These are phyloP conservation scores for Cygnus olor DNA, from an alignment of 2,797 vertebrate species.

Conservation along the genomic window DNA sequence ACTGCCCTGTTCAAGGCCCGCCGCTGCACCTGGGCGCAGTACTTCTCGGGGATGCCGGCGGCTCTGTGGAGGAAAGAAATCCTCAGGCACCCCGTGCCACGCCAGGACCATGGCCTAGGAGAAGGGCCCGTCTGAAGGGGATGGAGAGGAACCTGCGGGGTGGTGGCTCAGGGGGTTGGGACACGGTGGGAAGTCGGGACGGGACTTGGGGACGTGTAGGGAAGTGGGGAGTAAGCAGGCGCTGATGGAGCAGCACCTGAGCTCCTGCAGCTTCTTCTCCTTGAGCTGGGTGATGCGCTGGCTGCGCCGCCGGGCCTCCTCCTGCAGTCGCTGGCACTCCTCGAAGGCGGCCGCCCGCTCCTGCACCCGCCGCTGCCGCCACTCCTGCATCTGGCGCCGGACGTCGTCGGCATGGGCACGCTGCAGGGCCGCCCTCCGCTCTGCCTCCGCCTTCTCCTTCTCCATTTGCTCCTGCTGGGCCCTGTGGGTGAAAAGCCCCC, in stretches of 20 bases:
- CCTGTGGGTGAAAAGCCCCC: conserved; percentile 57
- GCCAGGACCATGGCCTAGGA: fast-evolving
- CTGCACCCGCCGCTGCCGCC: conserved; percentile 72
- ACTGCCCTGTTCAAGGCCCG: conserved; percentile 54
- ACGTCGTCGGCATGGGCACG: conserved; percentile 75
- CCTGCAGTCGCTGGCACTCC: conserved; percentile 79
- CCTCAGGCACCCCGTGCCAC: neutral
- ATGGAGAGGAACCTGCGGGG: neutral
- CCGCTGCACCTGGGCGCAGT: conserved; percentile 83
- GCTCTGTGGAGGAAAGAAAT: conserved; percentile 73
- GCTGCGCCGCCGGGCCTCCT: conserved; percentile 79
- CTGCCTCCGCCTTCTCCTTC: conserved; percentile 78
- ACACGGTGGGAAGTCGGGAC: neutral
- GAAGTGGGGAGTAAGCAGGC: fast-evolving
- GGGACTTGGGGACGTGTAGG: neutral
- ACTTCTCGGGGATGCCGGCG: conserved; percentile 85
- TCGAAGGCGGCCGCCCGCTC: conserved; percentile 76
- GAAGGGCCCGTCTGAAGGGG: neutral
- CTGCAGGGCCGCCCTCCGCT: conserved; percentile 51
- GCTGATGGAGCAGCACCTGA: conserved; percentile 76
- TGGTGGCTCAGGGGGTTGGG: neutral
- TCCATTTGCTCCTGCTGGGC: conserved; percentile 79
- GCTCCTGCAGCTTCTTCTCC: conserved; percentile 86
- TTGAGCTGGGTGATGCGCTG: conserved; percentile 82
- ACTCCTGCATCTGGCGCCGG: conserved; percentile 85